Evolutionary conservation across 2,113 vertebrate species (phyloP), one percentile per base, ranked within the genome.

Genomic region (Martes martes): DNA sequence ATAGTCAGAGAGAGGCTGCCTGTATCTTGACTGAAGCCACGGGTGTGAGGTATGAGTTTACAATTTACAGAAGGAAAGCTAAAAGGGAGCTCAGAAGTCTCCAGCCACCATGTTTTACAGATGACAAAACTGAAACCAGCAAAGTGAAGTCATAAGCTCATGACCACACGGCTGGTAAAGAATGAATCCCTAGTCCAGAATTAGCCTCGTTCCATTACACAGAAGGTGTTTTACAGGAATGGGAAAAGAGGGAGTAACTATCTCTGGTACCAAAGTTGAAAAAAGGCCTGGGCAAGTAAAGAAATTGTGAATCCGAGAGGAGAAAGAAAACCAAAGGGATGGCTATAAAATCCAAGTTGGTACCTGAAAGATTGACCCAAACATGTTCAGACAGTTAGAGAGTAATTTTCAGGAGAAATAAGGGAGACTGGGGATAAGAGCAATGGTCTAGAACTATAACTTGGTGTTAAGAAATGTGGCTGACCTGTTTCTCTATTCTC

Each of bases 151-250:
- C 87, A 55, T 74, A 74, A 74, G 79, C 67, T 94, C 73, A n/a
- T 15, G 55, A 76, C 57, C 50, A 52, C 81, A 94, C 87, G 67
- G 61, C 94, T 96, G 95, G 96, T 90, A 52, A 90, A 87, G 94
- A 95, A 95, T 94, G 83, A 88, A 83, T 86, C 79, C 96, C 84
- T 63, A 39, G 33, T 13, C 63, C 73, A 61, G 57, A 47, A 50
- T 92, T 92, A 95, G 90, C 57, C 55, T 90, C 63, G 90, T 96
- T 69, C 91, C 83, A 18, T 97, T 96, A 96, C 59, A 87, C 83
- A 69, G 63, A 96, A 55, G 57, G 31, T 84, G 69, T 94, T 89
- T 63, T 84, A 61, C 52, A 78, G 61, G 86, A 84, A 73, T 81
- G 57, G 92, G 87, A 94, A 97, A 95, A 79, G 69, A 71, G 74